Evolutionary conservation across 2,113 vertebrate genomes (phyloP).

Genomic region (Trinectes maculatus): DNA sequence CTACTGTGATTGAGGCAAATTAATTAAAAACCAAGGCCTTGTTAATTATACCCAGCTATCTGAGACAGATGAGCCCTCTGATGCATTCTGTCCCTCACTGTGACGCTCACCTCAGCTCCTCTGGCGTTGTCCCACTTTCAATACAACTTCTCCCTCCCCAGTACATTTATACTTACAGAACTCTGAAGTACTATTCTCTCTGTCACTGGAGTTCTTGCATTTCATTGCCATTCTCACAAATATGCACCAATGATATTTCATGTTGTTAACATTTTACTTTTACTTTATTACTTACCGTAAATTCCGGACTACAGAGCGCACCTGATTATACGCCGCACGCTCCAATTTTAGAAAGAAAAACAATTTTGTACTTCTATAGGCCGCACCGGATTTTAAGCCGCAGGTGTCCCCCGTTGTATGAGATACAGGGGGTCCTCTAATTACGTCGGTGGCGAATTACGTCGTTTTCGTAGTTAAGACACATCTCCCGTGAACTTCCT

Average conservation of each 20-base stretch:
- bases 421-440: no score
- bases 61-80: constrained; percentile 64
- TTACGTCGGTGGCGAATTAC: no score
- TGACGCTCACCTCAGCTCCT: constrained; percentile 52
- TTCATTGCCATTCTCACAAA: not conserved
- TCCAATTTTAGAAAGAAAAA: no score
- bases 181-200: no score
- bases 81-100: constrained; percentile 45
- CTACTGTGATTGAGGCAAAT: constrained; percentile 59
- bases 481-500: no score
- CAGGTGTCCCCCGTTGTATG: no score
- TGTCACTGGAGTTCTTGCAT: not conserved
- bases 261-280: not conserved
- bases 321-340: no score
- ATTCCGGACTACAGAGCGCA: no score
- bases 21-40: constrained; percentile 72
- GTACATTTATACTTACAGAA: constrained; percentile 13
- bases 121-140: constrained; percentile 42
- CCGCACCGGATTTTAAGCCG: no score
- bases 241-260: not conserved
- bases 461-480: no score
- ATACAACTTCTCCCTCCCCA: constrained; percentile 9
- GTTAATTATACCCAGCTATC: constrained; percentile 73
- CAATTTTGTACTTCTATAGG: no score
- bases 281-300: constrained; percentile 2